These are phyloP conservation scores for Callorhinus ursinus DNA, from an alignment of 2,113 vertebrate genomes.

Conservation along the genomic window DNA sequence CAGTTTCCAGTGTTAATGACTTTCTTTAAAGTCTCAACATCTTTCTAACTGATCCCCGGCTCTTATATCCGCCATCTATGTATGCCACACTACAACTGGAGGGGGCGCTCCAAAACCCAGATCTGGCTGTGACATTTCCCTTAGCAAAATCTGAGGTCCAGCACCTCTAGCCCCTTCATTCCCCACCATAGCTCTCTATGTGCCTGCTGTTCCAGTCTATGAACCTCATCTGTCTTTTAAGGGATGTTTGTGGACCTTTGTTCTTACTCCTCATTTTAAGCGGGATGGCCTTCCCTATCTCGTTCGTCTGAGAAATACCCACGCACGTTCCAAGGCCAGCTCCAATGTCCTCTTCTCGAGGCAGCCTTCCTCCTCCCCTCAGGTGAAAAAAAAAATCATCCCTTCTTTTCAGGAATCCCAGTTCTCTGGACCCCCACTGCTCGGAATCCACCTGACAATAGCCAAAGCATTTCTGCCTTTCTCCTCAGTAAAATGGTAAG, in stretches of 20 bases:
- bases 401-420: not conserved
- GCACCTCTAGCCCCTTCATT: not conserved
- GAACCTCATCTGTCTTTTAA: not conserved
- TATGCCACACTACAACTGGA: not conserved
- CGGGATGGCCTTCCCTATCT: not conserved
- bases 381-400: not conserved
- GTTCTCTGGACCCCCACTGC: not conserved
- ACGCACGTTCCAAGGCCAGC: not conserved
- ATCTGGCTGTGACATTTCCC: not conserved
- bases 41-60: not conserved
- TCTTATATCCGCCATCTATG: not conserved
- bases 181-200: accelerated
- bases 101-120: not conserved
- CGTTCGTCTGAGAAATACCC: not conserved
- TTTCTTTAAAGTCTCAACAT: not conserved
- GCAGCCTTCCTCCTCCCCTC: not conserved
- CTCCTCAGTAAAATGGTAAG: not conserved
- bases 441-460: not conserved
- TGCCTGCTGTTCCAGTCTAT: accelerated
- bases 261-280: not conserved
- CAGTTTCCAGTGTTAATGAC: not conserved
- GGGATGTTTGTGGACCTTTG: not conserved
- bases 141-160: not conserved
- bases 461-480: not conserved
- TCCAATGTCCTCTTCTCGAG: not conserved